A percentile compares a stretch with the other conserved stretches of the same genome.
Conservation (phyloP, 2,888 invertebrate genomes). For the Hecatera dysodea region DNA sequence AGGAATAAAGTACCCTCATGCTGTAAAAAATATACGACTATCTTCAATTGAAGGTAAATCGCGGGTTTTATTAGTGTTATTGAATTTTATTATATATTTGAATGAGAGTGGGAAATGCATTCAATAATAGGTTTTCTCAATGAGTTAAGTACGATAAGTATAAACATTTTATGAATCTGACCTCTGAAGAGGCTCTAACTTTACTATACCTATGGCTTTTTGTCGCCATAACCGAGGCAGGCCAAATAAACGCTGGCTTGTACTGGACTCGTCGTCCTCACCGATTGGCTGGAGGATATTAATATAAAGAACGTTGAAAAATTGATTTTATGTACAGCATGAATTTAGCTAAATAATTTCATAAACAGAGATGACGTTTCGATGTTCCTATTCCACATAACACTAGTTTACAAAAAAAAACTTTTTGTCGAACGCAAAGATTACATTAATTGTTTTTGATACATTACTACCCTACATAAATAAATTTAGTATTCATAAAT, state of each 20-base stretch:
- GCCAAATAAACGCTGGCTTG: no score
- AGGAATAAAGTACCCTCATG: conserved; percentile 84
- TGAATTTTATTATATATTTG: conserved; percentile 31
- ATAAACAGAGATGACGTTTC: neutral
- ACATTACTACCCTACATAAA: no score
- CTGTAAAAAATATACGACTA: conserved; percentile 67
- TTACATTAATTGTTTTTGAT: no score
- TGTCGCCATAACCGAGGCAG: neutral
- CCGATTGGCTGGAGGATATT: no score
- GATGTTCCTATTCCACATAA: neutral
- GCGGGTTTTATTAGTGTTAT: conserved; percentile 33
- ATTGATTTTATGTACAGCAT: no score
- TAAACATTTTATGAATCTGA: conserved; percentile 1
- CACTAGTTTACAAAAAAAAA: no score
- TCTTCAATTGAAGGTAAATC: conserved; percentile 53
- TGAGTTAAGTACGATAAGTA: neutral
- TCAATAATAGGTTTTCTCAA: neutral
- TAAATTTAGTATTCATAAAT: no score
- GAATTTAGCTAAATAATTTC: neutral
- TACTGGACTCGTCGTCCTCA: no score
- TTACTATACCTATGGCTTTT: neutral
- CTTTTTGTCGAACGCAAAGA: no score
- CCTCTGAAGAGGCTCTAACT: neutral
- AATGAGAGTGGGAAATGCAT: conserved; percentile 21
- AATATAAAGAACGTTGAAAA: neutral